Evolutionary conservation across 2,888 invertebrate genomes (phyloP), one percentile per base, ranked within the genome.

Genomic region (Vannuccia rotundouncinata): DNA sequence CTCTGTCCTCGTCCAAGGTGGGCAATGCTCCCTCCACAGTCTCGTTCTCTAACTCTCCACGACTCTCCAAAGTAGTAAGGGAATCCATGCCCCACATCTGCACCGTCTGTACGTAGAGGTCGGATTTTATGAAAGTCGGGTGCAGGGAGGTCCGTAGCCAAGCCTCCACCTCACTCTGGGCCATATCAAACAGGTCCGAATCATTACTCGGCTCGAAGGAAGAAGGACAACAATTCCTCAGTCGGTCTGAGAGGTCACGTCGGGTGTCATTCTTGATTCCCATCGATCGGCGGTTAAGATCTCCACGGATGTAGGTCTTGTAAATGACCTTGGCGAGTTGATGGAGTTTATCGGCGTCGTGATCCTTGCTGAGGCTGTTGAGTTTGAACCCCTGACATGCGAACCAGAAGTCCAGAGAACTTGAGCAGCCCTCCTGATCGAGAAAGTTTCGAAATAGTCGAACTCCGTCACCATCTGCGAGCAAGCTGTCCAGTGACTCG

Each of bases 41-140:
- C 5, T 45, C 17, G 2, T 66, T 27, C 10, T 22, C 5, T 5
- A 22, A 17, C 13, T 66, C 66, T 13, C 13, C 22, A 5, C 5
- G 2, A 5, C 22, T 2, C 66, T 17, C 13, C 2, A 27, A n/a
- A 5, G 66, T 5, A 5, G 66, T 2, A 5, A 22, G 22, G 66
- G 66, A 66, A 22, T 66, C 66, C 10, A 22, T 22, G n/a, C 59
- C 29, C 59, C 31, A 28, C 17, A 27, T 31, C 60, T 83, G 83
- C 78, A 89, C 85, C 84, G 88, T 86, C 82, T 88, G 85, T 81
- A 95, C 92, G 90, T 95, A 96, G 88, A 93, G 91, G 85, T 95
- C 95, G 84, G 95, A 95, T 84, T 92, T 92, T 83, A 96, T 91
- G 89, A 97, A 97, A 89, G 94, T 92, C 81, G 93, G 93, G 90